A percentile compares a stretch with the other conserved stretches of the same genome.
These are phyloP conservation scores for Cinara cedri DNA, from an alignment of 2,888 invertebrate genomes.

Conservation along the genomic window DNA sequence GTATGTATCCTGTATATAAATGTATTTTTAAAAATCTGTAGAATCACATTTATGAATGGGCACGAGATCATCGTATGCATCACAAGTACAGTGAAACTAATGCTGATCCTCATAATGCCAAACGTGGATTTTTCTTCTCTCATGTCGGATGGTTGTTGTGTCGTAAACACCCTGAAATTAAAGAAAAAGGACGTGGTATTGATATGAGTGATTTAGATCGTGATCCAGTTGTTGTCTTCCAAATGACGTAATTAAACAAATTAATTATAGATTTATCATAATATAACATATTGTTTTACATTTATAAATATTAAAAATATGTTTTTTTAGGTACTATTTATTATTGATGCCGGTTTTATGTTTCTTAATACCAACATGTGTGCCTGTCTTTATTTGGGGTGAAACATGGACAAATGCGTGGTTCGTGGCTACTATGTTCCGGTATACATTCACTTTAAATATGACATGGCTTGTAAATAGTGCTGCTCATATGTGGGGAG, in stretches of 20 bases:
- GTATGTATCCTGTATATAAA: too few relatives aligned
- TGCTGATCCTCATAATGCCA: slow-evolving; percentile 92
- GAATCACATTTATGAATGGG: slow-evolving; percentile 62
- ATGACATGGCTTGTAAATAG: slow-evolving; percentile 91
- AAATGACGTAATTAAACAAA: slow-evolving; percentile 76
- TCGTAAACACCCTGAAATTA: slow-evolving; percentile 89
- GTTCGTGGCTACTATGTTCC: slow-evolving; percentile 75
- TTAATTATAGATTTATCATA: not conserved
- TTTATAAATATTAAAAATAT: not conserved
- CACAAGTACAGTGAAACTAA: slow-evolving; percentile 94
- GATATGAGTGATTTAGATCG: slow-evolving; percentile 82
- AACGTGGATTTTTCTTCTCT: slow-evolving; percentile 92
- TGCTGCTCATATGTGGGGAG: slow-evolving; percentile 83
- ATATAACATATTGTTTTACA: not conserved
- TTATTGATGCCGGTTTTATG: slow-evolving; percentile 75
- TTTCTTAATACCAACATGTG: slow-evolving; percentile 77
- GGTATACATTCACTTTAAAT: slow-evolving; percentile 81
- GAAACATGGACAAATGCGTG: slow-evolving; percentile 74
- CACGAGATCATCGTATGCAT: slow-evolving; percentile 74
- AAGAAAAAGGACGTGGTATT: slow-evolving; percentile 81
- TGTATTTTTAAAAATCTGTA: slow-evolving; percentile 43
- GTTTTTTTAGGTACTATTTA: slow-evolving; percentile 72
- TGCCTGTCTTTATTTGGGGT: slow-evolving; percentile 80
- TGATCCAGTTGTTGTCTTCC: slow-evolving; percentile 85
- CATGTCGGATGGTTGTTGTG: slow-evolving; percentile 94